Evolutionary conservation across 2,113 vertebrate species (phyloP).

Genomic region (Neoarius graeffei): DNA sequence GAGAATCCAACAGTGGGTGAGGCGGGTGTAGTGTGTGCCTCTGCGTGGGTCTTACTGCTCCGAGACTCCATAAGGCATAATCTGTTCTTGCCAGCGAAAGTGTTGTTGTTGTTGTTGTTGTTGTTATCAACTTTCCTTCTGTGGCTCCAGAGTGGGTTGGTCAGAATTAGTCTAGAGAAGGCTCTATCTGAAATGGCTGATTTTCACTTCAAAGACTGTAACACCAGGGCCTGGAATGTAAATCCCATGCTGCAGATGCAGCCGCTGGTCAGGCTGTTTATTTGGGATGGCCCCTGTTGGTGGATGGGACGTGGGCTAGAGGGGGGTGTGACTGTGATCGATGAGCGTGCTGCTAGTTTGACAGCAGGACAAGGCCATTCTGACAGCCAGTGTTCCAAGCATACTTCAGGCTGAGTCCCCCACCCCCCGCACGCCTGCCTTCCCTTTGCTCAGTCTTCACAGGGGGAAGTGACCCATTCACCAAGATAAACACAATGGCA

Average conservation of each 20-base stretch:
- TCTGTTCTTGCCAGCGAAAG: conserved; percentile 66
- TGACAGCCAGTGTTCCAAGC: conserved; percentile 64
- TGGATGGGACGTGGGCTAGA: conserved; percentile 64
- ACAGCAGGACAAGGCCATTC: conserved; percentile 65
- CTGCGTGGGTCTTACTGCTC: conserved; percentile 9
- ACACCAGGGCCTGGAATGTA: conserved; percentile 74
- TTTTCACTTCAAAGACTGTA: conserved; percentile 76
- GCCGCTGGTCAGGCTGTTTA: conserved; percentile 62
- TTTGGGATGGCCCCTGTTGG: conserved; percentile 63
- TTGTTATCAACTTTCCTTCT: conserved; percentile 66
- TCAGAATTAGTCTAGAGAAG: conserved; percentile 37
- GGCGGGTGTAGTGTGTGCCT: conserved; percentile 17
- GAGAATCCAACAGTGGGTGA: conserved; percentile 46
- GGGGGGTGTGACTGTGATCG: conserved; percentile 70
- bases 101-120: conserved; percentile 69
- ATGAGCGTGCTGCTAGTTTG: conserved; percentile 66
- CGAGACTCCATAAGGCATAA: not conserved
- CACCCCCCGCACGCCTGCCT: conserved; percentile 33
- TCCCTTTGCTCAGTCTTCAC: conserved; percentile 16
- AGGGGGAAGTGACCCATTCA: conserved; percentile 41
- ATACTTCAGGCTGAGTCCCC: conserved; percentile 51
- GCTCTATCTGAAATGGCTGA: conserved; percentile 60
- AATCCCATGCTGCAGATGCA: conserved; percentile 56
- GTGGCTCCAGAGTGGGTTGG: conserved; percentile 22
- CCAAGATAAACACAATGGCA: conserved; percentile 47